Percentiles rank a stretch among this genome's conserved stretches.
Conservation (phyloP, 2,113 vertebrate species). For the Aleadryas rufinucha region DNA sequence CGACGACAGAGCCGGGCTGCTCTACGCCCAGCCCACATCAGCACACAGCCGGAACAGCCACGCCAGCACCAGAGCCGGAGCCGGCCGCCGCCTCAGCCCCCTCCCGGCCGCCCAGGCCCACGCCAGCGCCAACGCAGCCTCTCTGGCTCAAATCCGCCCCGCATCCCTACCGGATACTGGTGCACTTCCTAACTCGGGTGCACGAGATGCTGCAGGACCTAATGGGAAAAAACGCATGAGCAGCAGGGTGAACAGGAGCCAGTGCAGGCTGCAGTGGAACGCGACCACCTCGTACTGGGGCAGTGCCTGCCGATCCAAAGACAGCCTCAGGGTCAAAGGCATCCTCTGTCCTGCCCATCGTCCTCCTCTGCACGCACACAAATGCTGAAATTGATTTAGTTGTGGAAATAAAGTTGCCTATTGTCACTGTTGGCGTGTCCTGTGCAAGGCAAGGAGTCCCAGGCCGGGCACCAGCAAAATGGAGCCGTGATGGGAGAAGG, state of each 20-base stretch:
- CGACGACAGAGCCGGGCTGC: not conserved
- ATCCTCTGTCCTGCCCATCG: not conserved
- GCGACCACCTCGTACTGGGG: not conserved
- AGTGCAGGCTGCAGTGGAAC: not conserved
- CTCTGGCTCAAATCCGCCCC: fast-evolving
- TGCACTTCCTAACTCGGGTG: not conserved
- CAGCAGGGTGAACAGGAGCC: not conserved
- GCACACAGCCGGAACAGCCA: not conserved
- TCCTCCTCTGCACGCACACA: not conserved
- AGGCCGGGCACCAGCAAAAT: not conserved
- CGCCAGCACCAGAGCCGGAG: not conserved
- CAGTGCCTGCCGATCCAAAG: not conserved
- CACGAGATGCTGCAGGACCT: not conserved
- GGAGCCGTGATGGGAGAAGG: not conserved
- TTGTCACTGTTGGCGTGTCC: not conserved
- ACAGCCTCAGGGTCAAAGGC: not conserved
- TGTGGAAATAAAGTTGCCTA: not conserved
- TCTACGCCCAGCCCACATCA: not conserved
- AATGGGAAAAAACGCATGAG: not conserved
- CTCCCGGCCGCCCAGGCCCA: not conserved
- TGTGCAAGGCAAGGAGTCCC: not conserved
- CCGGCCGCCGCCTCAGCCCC: not conserved
- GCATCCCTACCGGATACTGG: not conserved
- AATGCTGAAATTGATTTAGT: not conserved
- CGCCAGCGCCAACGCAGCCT: fast-evolving